phyloP scores from a whole-genome alignment of 2,113 vertebrate genomes.

The Saguinus imperator region DNA sequence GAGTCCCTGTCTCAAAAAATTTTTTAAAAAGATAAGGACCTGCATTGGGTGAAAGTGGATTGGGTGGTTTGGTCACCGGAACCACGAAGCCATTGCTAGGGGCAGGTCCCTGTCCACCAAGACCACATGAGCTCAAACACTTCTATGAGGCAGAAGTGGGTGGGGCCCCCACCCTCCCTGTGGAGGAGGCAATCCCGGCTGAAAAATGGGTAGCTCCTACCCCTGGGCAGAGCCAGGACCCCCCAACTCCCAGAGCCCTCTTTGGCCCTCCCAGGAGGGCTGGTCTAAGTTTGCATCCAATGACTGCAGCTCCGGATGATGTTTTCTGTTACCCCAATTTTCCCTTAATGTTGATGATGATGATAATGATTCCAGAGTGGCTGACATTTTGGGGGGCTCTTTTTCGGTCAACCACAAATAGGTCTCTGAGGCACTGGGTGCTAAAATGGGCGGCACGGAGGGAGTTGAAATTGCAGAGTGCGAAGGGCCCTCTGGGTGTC shows the following conservation, averaged over 20 bases:
- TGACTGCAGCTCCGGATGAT: not conserved
- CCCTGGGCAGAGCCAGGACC: not conserved
- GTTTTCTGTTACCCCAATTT: not conserved
- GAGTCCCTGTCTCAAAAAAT: too few relatives aligned
- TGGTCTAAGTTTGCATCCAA: not conserved
- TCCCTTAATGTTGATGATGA: not conserved
- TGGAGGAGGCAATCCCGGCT: not conserved
- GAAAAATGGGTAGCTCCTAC: not conserved
- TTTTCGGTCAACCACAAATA: not conserved
- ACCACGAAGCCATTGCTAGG: too few relatives aligned
- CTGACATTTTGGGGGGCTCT: not conserved
- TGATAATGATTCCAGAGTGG: accelerated
- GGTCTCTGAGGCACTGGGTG: too few relatives aligned
- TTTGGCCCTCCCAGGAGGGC: not conserved
- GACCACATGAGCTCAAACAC: not conserved
- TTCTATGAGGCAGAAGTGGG: not conserved
- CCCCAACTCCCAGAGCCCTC: not conserved
- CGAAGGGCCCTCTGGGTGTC: not conserved
- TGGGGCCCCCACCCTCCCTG: not conserved
- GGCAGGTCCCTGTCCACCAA: not conserved
- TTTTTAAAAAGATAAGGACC: not conserved
- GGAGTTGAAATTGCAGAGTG: not conserved
- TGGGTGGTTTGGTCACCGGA: too few relatives aligned
- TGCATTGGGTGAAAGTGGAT: not conserved
- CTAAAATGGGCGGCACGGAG: not conserved